Conservation (phyloP, 2,888 invertebrate species). For the Trachelus tabidus region DNA sequence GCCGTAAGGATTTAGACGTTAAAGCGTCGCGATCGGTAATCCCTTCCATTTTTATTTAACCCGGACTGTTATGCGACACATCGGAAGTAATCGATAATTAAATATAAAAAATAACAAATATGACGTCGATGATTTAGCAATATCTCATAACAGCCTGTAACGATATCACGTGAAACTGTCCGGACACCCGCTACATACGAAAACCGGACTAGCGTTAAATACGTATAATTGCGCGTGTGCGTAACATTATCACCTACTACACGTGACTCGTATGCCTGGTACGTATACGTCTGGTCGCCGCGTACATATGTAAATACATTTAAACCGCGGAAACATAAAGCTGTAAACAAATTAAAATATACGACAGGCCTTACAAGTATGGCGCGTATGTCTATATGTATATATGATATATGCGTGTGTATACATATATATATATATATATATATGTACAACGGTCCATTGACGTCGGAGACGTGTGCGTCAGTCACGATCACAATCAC, state of each 20-base stretch:
- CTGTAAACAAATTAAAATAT: slow-evolving; percentile 10
- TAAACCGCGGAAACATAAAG: neutral
- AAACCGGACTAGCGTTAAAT: neutral
- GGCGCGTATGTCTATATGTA: too few relatives aligned
- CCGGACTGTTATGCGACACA: neutral
- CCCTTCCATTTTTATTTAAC: neutral
- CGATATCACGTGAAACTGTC: neutral
- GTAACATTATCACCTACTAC: neutral
- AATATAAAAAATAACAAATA: neutral
- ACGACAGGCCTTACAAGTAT: neutral
- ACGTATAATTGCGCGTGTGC: neutral
- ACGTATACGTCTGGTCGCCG: neutral
- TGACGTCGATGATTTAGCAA: neutral
- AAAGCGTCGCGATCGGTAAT: neutral
- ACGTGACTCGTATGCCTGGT: neutral
- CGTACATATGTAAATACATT: neutral
- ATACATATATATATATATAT: too few relatives aligned
- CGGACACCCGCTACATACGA: neutral
- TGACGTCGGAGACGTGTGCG: neutral
- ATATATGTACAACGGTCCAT: neutral
- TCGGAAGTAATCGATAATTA: neutral
- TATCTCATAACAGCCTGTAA: neutral
- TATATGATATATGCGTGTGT: neutral
- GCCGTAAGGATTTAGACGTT: neutral
- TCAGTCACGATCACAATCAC: neutral